Evolutionary conservation across 2,113 vertebrate genomes (phyloP), one percentile per base, ranked within the genome.

Genomic region (Calypte anna): DNA sequence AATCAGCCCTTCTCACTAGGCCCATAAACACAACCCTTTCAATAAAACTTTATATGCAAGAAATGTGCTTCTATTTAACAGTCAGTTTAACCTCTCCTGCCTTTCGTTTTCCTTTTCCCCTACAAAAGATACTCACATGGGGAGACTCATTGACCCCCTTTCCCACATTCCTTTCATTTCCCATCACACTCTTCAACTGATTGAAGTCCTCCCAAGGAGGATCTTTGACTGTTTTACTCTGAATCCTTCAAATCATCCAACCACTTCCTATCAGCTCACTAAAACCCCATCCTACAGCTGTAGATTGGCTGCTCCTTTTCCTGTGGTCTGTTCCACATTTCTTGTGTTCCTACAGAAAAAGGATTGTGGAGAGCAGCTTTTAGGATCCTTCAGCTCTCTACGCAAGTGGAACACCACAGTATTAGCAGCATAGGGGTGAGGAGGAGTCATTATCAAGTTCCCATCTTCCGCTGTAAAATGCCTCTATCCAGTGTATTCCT

Each of bases 21-120:
- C 90, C 85, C 93, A 93, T 95, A 96, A 96, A 96, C 89, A 94
- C 94, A 97, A 91, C 72, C 48, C 79, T 95, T 70, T 93, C 93
- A 95, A 90, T 97, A 95, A 97, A 97, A 96, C 62, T 95, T 96
- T 96, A 96, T 95, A 91, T 91, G 88, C 87, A 94, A 96, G 90
- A 95, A 97, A 97, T 92, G 93, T 96, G 95, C 92, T 96, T 94
- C 77, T 80, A 90, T 96, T 96, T 95, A 95, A 93, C 91, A 95
- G 93, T 92, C 94, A 95, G 87, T 96, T 95, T 95, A 96, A 94
- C 87, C 63, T 96, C 94, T 88, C 61, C 36, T 40, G 69, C 86
- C 64, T 94, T 93, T 94, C 7, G 0, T 75, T 96, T 96, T 95
- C 82, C 83, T 86, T 94, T 89, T n/a, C 73, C 33, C 25, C 12